Evolutionary conservation across 2,888 invertebrate species (phyloP).

Genomic region (Volucella inflata): DNA sequence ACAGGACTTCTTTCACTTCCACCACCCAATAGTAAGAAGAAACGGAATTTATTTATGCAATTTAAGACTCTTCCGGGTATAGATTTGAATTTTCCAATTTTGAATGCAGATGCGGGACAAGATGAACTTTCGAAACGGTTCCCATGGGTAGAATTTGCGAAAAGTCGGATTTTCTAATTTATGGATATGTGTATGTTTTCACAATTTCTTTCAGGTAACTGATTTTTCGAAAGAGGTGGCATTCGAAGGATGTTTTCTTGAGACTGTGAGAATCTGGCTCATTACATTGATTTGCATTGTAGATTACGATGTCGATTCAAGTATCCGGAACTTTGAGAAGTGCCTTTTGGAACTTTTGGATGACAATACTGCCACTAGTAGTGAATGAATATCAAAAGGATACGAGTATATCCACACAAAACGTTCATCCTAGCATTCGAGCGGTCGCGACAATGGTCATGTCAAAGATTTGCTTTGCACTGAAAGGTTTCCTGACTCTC

Average conservation of each 20-base stretch:
- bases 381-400: too few species aligned
- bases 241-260: too few species aligned
- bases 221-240: background rate
- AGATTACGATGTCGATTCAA: background rate
- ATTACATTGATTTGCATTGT: conserved; percentile 14
- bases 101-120: conserved; percentile 50
- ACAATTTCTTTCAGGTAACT: conserved; percentile 31
- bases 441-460: too few species aligned
- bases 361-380: too few species aligned
- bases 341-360: too few species aligned
- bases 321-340: too few species aligned
- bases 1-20: conserved; percentile 63
- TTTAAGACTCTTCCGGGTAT: conserved; percentile 70
- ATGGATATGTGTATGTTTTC: conserved; percentile 62
- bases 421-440: too few species aligned
- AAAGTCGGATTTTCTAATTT: conserved; percentile 58
- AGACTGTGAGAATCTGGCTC: conserved; percentile 32
- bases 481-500: too few species aligned
- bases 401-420: too few species aligned
- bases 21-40: conserved; percentile 12
- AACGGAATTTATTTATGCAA: conserved; percentile 53
- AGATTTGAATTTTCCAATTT: conserved; percentile 52
- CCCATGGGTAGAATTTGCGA: conserved; percentile 67
- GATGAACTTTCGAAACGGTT: conserved; percentile 55
- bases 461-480: too few species aligned